Evolutionary conservation across 2,888 invertebrate genomes (phyloP).

Genomic region (Hypsopygia costalis): DNA sequence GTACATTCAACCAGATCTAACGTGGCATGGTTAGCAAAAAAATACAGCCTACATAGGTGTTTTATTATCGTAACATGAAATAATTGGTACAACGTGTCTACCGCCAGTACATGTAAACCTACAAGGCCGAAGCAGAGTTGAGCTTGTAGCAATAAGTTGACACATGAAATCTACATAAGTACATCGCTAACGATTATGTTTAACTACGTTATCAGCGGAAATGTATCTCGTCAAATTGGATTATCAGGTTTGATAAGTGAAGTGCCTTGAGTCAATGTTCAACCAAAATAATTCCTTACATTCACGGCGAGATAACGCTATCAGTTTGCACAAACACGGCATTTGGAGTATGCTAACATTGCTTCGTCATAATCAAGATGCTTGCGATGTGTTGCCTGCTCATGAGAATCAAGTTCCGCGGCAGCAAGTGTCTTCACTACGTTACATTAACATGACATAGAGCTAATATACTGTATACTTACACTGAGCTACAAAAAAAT

Average conservation of each 20-base stretch:
- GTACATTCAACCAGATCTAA: too few species aligned
- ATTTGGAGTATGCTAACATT: conserved; percentile 73
- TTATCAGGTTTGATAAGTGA: conserved; percentile 54
- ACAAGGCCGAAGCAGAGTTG: not conserved
- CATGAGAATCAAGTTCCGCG: conserved; percentile 1
- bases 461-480: not conserved
- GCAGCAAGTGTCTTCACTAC: conserved; percentile 6
- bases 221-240: conserved; percentile 42
- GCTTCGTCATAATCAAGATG: conserved; percentile 60
- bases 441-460: not conserved
- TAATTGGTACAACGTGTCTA: not conserved
- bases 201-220: conserved; percentile 39
- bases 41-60: too few species aligned
- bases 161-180: conserved; percentile 5
- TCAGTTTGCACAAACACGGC: conserved; percentile 60
- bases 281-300: conserved; percentile 66
- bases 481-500: too few species aligned
- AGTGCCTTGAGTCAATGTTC: conserved; percentile 68
- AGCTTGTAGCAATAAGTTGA: conserved; percentile 5
- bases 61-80: too few species aligned
- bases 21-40: too few species aligned
- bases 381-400: conserved; percentile 36
- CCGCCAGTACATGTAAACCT: not conserved
- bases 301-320: conserved; percentile 56
- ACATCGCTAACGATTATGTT: conserved; percentile 11